Base-by-base conservation (phyloP, 2,797 vertebrate species). In the Mus minutoides region DNA sequence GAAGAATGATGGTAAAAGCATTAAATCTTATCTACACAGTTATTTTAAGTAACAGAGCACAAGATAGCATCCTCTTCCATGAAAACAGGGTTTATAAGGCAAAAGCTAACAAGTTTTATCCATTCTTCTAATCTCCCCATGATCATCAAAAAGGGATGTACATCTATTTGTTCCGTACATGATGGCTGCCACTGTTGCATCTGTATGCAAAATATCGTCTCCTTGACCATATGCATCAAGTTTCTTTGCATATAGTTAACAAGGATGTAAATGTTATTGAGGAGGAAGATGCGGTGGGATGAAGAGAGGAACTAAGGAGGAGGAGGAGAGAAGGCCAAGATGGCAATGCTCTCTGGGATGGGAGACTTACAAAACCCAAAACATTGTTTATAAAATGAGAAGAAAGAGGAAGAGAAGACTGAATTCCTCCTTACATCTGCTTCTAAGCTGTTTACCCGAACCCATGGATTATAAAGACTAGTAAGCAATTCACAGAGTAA, bases 1-100 rank as follows among this genome's bases (percentile, higher is more conserved):
- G 19, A 96, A 98, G 92, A 92, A 97, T 77, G 96, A 96, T 94
- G 88, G 88, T 95, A 90, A 88, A 98, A 97, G 94, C 95, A 98
- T 95, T 97, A 97, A 97, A 97, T 92, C 95, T 97, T 98, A 96
- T 87, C 93, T 95, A 95, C 60, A 96, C 92, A 54, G 79, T 95
- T 97, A 97, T 97, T 97, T 98, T 96, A 98, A 98, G 94, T 93
- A 97, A 91, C 19, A 92, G 83, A 94, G 93, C 37, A 96, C 31
- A 86, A 88, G 78, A 90, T 67, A 84, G 8, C 58, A 94, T 85
- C 43, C 75, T 83, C 95, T 95, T 94, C 54, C 69, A 94, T 43
- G 78, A 80, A 97, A 98, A 93, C 86, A 6, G 37, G 14, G 4
- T 91, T 94, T 97, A 69, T 90, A 75, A 95, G 46, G 90, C 79